A percentile compares a stretch with the other conserved stretches of the same genome.
These are phyloP conservation scores for Perizoma flavofasciatum DNA, from an alignment of 2,888 invertebrate genomes.

Conservation along the genomic window DNA sequence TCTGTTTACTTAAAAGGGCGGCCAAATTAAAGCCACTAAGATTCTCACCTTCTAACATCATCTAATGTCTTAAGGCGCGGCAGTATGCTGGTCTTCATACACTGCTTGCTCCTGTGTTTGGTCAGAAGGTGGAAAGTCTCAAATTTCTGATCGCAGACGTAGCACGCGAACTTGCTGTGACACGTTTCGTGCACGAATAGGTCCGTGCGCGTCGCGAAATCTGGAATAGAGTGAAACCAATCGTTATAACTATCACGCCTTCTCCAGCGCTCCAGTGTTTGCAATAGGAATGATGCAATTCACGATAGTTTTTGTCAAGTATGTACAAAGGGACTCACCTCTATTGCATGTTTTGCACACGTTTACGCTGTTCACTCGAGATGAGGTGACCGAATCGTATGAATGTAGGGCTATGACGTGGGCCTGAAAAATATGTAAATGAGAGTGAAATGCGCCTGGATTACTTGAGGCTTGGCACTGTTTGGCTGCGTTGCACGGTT, in stretches of 20 bases:
- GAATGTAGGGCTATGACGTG: slow-evolving; percentile 77
- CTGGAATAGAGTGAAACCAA: slow-evolving; percentile 41
- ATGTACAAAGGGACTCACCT: slow-evolving; percentile 54
- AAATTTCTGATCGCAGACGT: slow-evolving; percentile 63
- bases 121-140: slow-evolving; percentile 58
- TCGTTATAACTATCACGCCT: too few species aligned
- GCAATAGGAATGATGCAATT: too few species aligned
- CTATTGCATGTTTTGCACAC: slow-evolving; percentile 62
- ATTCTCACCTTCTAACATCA: slow-evolving; percentile 58
- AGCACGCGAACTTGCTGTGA: slow-evolving; percentile 67
- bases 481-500: too few species aligned
- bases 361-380: slow-evolving; percentile 41
- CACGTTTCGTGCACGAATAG: slow-evolving; percentile 74
- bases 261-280: too few species aligned
- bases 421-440: slow-evolving; percentile 51
- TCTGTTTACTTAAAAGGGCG: too few species aligned
- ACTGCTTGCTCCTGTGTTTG: slow-evolving; percentile 52
- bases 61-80: slow-evolving; percentile 58
- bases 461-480: too few species aligned
- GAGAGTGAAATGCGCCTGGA: too few species aligned
- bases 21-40: too few species aligned
- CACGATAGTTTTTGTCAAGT: too few species aligned
- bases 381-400: slow-evolving; percentile 53
- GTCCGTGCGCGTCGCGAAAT: slow-evolving; percentile 68
- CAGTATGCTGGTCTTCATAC: slow-evolving; percentile 47